Evolutionary conservation across 2,797 vertebrate species (phyloP).

Genomic region (Spheniscus humboldti): DNA sequence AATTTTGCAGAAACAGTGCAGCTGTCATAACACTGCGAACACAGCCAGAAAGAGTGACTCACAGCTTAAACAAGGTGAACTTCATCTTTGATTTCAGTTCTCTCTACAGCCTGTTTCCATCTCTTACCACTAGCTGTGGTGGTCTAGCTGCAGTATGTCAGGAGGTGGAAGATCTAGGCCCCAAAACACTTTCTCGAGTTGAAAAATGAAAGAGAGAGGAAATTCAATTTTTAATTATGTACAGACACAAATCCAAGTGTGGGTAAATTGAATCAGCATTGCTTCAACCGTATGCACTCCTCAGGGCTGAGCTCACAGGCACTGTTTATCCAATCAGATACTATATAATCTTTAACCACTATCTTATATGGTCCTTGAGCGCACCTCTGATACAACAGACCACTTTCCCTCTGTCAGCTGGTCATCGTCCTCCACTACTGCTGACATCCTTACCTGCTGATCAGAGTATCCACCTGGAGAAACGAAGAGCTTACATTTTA

Average conservation of each 20-base stretch:
- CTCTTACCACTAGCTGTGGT: neutral
- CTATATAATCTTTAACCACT: neutral
- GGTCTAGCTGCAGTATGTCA: neutral
- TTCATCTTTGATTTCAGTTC: neutral
- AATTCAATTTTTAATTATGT: neutral
- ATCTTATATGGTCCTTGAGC: neutral
- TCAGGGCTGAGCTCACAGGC: neutral
- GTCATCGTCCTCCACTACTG: neutral
- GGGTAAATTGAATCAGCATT: neutral
- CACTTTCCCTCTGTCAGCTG: neutral
- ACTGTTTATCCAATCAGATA: neutral
- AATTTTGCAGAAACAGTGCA: slow-evolving; percentile 11
- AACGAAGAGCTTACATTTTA: neutral
- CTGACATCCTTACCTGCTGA: neutral
- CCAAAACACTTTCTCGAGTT: neutral
- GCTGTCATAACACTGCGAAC: slow-evolving; percentile 37
- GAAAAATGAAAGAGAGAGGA: neutral
- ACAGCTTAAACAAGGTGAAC: slow-evolving; percentile 22
- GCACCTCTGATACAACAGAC: neutral
- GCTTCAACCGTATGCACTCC: neutral
- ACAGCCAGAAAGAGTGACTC: slow-evolving; percentile 32
- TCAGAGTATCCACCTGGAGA: neutral
- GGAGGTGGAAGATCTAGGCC: neutral
- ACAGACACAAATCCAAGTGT: neutral
- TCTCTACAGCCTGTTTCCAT: neutral